phyloP scores from a whole-genome alignment of 2,888 invertebrate genomes.

The Bombylius major region DNA sequence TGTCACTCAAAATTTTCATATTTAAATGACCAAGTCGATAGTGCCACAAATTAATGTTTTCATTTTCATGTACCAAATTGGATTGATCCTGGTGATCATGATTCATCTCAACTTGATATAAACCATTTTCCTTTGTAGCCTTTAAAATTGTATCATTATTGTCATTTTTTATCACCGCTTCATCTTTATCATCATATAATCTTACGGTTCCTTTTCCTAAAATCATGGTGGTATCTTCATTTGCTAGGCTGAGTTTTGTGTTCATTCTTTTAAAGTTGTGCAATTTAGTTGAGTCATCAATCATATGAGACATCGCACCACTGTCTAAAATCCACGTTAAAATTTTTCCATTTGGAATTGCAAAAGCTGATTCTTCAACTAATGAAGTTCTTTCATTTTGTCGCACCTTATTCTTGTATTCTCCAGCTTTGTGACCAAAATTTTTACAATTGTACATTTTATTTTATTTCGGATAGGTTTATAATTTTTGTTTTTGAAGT shows the following conservation, averaged over 20 bases:
- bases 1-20: not conserved
- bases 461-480: too few species aligned
- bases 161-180: not conserved
- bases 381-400: not conserved
- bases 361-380: not conserved
- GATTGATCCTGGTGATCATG: fast-evolving
- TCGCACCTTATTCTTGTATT: not conserved
- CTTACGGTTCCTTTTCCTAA: not conserved
- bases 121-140: not conserved
- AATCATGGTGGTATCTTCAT: not conserved
- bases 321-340: not conserved
- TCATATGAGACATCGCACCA: not conserved
- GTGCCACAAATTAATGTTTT: not conserved
- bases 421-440: not conserved
- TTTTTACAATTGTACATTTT: not conserved
- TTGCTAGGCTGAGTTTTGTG: not conserved
- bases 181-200: not conserved
- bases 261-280: too few species aligned
- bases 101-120: not conserved
- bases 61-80: not conserved
- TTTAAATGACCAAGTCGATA: slow-evolving; percentile 2
- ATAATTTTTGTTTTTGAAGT: too few species aligned
- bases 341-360: not conserved
- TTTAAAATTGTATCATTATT: not conserved
- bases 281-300: not conserved